Conservation (phyloP, 2,888 invertebrate genomes). For the Drosophila silvestris region DNA sequence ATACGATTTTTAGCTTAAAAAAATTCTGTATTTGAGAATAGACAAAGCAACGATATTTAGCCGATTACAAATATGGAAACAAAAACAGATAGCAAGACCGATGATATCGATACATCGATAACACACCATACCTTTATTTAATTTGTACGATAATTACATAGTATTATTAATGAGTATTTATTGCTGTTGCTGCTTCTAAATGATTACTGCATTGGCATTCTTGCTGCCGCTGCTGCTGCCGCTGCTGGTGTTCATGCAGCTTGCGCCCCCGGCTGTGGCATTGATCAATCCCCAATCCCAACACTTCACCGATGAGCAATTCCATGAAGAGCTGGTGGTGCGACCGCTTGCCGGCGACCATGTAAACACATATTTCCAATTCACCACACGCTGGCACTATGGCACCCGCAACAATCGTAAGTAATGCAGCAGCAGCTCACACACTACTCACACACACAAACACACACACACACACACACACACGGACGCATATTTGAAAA, state of each 20-base stretch:
- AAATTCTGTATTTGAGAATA: constrained; percentile 12
- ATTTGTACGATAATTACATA: constrained; percentile 31
- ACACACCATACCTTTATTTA: constrained; percentile 27
- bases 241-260: constrained; percentile 16
- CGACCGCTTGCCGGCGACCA: constrained; percentile 94
- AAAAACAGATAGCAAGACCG: not conserved
- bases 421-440: constrained; percentile 71
- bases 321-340: constrained; percentile 94
- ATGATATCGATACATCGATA: constrained; percentile 32
- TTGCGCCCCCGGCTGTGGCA: not conserved
- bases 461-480: not conserved
- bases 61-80: not conserved
- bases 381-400: constrained; percentile 91
- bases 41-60: not conserved
- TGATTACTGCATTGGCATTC: constrained; percentile 25
- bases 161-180: constrained; percentile 40
- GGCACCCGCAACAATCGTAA: constrained; percentile 88
- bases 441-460: not conserved
- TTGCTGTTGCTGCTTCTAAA: constrained; percentile 33
- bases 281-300: constrained; percentile 25
- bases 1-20: not conserved
- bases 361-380: constrained; percentile 96
- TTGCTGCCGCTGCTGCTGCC: constrained; percentile 6
- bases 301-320: constrained; percentile 87
- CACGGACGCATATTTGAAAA: constrained; percentile 5